Conservation (phyloP, 2,888 invertebrate genomes). For the Tanaodytes sp. region DNA sequence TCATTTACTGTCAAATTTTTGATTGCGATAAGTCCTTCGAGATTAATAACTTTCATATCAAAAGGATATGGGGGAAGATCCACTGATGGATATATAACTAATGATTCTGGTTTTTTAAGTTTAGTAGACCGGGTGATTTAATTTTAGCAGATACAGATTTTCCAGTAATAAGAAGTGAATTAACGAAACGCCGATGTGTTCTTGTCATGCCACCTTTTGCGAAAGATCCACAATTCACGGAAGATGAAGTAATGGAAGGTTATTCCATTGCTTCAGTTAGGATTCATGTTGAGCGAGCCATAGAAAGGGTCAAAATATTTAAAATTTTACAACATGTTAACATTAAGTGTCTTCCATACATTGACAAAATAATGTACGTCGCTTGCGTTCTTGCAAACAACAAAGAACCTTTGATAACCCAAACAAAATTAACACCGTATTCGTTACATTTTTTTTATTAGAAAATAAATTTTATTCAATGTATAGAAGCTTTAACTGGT, state of each 20-base stretch:
- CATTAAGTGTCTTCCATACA: slow-evolving; percentile 6
- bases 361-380: slow-evolving; percentile 4
- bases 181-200: background rate
- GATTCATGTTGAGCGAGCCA: slow-evolving; percentile 18
- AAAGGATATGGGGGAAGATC: slow-evolving; percentile 32
- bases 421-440: too few relatives aligned
- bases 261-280: slow-evolving; percentile 30
- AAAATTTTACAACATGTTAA: background rate
- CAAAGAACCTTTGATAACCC: slow-evolving; percentile 1
- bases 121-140: slow-evolving; percentile 16
- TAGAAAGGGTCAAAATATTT: background rate
- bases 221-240: slow-evolving; percentile 17
- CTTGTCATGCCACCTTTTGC: slow-evolving; percentile 10
- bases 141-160: slow-evolving; percentile 44
- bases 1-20: slow-evolving; percentile 44
- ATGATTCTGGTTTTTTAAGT: slow-evolving; percentile 24
- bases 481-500: too few relatives aligned
- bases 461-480: too few relatives aligned
- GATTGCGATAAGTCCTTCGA: slow-evolving; percentile 34
- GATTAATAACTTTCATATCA: slow-evolving; percentile 38
- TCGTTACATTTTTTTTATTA: too few relatives aligned
- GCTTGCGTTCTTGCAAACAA: slow-evolving; percentile 1
- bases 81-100: slow-evolving; percentile 37
- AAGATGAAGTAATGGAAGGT: slow-evolving; percentile 26
- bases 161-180: slow-evolving; percentile 24